Conservation (phyloP, 2,888 invertebrate species). For the Muschampia plurimacula region DNA sequence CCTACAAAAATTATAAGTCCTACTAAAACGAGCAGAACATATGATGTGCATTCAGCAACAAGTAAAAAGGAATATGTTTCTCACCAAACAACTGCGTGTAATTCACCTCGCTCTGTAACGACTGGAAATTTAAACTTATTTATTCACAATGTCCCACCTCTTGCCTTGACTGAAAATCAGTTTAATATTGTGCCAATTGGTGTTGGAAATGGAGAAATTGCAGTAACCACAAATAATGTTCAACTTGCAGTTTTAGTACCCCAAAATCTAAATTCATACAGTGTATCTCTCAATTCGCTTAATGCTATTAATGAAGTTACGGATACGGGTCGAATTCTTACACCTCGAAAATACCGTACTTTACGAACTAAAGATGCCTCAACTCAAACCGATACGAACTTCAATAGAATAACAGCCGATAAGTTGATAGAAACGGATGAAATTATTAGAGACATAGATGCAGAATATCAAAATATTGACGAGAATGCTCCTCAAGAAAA, state of each 20-base stretch:
- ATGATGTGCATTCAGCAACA: constrained; percentile 74
- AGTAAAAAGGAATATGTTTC: constrained; percentile 72
- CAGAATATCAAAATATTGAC: constrained; percentile 80
- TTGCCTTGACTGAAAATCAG: constrained; percentile 73
- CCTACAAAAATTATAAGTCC: constrained; percentile 59
- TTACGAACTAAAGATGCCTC: constrained; percentile 85
- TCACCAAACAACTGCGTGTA: constrained; percentile 74
- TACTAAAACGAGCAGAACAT: constrained; percentile 74
- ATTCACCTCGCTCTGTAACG: constrained; percentile 74
- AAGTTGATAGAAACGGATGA: constrained; percentile 71
- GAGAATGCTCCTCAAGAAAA: constrained; percentile 81
- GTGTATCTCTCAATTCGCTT: constrained; percentile 73
- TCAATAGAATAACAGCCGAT: constrained; percentile 59
- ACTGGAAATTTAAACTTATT: constrained; percentile 75
- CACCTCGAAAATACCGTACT: constrained; percentile 80
- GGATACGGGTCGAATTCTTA: constrained; percentile 70
- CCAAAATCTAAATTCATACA: constrained; percentile 74
- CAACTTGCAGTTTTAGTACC: constrained; percentile 87
- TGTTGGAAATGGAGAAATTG: constrained; percentile 71
- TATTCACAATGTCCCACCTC: constrained; percentile 76
- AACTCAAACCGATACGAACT: constrained; percentile 88
- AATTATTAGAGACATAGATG: constrained; percentile 75
- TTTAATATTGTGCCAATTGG: constrained; percentile 79
- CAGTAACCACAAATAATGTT: constrained; percentile 76
- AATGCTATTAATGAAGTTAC: constrained; percentile 65